These are phyloP conservation scores for Toxostoma redivivum DNA, from an alignment of 2,113 vertebrate genomes.

Conservation along the genomic window DNA sequence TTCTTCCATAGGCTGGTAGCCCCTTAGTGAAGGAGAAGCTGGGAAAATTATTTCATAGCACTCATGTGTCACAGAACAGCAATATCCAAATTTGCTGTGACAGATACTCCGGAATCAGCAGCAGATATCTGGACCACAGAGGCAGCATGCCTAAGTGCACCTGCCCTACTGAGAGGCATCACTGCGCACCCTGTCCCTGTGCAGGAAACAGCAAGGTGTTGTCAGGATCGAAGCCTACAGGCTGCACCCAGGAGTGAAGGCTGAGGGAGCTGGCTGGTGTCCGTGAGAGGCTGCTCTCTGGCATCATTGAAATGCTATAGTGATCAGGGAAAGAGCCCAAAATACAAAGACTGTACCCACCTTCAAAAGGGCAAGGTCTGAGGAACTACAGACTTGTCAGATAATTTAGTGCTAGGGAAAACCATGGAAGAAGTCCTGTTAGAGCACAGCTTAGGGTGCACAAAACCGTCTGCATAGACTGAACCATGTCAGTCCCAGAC, in stretches of 20 bases:
- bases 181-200: not conserved
- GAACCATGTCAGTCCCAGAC: not conserved
- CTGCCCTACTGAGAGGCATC: not conserved
- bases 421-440: not conserved
- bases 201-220: not conserved
- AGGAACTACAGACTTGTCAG: not conserved
- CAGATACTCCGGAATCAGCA: not conserved
- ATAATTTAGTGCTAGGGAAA: not conserved
- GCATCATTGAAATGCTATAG: not conserved
- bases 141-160: not conserved
- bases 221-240: not conserved
- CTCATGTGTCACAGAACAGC: accelerated
- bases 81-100: not conserved
- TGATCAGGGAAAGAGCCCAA: not conserved
- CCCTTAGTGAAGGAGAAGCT: not conserved
- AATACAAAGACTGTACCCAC: not conserved
- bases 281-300: not conserved
- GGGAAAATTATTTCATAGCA: not conserved
- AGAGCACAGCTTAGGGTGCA: accelerated
- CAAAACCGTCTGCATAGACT: not conserved
- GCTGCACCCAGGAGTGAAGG: not conserved
- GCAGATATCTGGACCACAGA: not conserved
- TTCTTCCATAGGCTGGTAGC: not conserved
- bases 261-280: not conserved
- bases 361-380: not conserved